Percentiles rank a stretch among this genome's conserved stretches.
These are phyloP conservation scores for Odocoileus hemionus DNA, from an alignment of 2,113 vertebrate genomes.

Conservation along the genomic window DNA sequence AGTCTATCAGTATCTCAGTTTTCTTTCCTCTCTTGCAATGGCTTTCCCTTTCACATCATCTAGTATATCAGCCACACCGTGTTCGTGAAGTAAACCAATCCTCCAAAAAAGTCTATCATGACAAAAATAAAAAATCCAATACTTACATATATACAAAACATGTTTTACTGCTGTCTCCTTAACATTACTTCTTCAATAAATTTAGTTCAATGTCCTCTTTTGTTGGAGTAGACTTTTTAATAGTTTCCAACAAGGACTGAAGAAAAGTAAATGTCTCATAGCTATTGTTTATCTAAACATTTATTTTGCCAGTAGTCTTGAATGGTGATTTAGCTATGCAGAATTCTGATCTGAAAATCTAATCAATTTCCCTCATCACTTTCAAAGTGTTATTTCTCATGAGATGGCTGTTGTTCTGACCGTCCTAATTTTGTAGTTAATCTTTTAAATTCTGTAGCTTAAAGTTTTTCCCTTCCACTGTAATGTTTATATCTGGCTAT, in stretches of 20 bases:
- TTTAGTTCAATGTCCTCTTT: not conserved
- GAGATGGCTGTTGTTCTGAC: not conserved
- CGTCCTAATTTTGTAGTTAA: not conserved
- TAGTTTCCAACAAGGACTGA: not conserved
- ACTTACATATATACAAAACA: not conserved
- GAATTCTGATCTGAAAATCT: not conserved
- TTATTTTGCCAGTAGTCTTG: not conserved
- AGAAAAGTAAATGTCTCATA: not conserved
- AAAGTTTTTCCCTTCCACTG: too few relatives aligned
- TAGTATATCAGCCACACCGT: not conserved
- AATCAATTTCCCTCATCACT: not conserved
- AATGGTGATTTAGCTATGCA: not conserved
- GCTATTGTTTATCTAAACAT: not conserved
- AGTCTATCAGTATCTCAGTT: not conserved
- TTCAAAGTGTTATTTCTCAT: not conserved
- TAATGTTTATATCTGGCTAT: not conserved
- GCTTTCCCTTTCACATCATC: not conserved
- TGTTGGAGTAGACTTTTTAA: not conserved
- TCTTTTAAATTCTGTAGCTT: not conserved
- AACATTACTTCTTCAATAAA: not conserved
- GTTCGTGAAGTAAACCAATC: not conserved
- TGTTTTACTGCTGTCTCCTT: not conserved
- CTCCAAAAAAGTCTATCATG: not conserved
- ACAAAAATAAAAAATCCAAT: not conserved
- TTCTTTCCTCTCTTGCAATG: not conserved